Conservation (phyloP, 2,797 vertebrate genomes). For the Gobio occitaniae region DNA sequence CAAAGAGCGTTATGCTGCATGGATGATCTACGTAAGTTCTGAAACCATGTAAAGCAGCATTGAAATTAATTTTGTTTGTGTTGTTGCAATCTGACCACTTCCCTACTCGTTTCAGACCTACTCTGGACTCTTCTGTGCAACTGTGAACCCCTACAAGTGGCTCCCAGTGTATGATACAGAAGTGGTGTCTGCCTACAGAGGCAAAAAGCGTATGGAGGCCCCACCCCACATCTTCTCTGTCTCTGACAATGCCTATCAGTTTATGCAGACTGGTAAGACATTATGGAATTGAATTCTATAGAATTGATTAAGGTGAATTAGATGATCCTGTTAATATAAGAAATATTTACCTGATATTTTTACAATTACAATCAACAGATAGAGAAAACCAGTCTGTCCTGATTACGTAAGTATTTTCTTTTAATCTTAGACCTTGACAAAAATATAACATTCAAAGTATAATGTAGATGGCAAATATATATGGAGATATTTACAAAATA, state of each 20-base stretch:
- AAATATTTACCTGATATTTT: background rate
- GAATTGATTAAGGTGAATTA: background rate
- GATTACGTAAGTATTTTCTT: constrained; percentile 66
- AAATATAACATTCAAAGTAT: background rate
- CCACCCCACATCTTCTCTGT: constrained; percentile 85
- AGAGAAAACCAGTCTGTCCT: constrained; percentile 75
- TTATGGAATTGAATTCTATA: background rate
- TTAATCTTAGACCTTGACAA: background rate
- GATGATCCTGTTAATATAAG: background rate
- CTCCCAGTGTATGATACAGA: too few species aligned
- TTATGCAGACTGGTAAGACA: constrained; percentile 74
- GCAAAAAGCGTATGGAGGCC: too few species aligned
- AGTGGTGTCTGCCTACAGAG: too few species aligned
- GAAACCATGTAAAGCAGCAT: background rate
- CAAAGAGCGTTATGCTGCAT: constrained; percentile 87
- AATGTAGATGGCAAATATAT: background rate
- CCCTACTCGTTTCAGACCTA: background rate
- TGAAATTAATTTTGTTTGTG: background rate
- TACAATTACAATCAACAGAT: constrained; percentile 66
- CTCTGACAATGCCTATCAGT: constrained; percentile 89
- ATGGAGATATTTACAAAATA: background rate
- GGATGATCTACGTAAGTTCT: constrained; percentile 85
- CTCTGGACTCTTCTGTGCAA: too few species aligned
- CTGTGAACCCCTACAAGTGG: too few species aligned
- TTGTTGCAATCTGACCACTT: background rate